Conservation (phyloP, 1,140 invertebrate genomes). For the Papilio polytes region DNA sequence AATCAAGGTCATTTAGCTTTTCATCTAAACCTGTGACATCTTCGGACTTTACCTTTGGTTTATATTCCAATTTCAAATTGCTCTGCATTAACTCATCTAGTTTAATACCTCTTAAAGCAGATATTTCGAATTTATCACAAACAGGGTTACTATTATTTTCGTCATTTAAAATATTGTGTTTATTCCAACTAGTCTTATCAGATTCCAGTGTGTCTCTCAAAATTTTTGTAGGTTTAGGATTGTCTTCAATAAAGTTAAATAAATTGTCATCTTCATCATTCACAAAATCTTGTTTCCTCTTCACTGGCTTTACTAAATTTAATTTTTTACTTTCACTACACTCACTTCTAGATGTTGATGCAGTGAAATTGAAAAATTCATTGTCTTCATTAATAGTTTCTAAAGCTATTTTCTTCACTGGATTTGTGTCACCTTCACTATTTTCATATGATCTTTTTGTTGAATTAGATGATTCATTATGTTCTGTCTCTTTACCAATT, state of each 20-base stretch:
- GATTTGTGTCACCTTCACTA: constrained; percentile 48
- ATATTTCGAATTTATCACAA: constrained; percentile 58
- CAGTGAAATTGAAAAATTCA: constrained; percentile 67
- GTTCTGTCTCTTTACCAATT: constrained; percentile 38
- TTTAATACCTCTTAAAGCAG: constrained; percentile 62
- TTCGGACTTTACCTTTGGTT: constrained; percentile 55
- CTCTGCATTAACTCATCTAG: constrained; percentile 62
- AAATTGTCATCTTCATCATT: constrained; percentile 66
- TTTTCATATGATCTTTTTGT: constrained; percentile 62
- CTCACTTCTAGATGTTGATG: constrained; percentile 43
- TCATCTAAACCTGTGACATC: constrained; percentile 57
- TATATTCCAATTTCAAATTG: constrained; percentile 52
- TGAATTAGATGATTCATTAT: constrained; percentile 42
- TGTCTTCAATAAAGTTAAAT: constrained; percentile 69
- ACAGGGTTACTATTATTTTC: not conserved
- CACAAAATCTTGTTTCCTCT: constrained; percentile 58
- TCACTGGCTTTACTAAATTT: constrained; percentile 68
- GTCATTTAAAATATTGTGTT: not conserved
- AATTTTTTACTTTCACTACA: constrained; percentile 57
- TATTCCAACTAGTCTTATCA: not conserved
- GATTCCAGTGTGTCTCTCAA: constrained; percentile 16
- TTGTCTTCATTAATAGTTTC: constrained; percentile 53
- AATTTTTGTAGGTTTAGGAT: constrained; percentile 45
- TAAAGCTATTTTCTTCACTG: constrained; percentile 63
- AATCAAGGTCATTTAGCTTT: constrained; percentile 63